Conservation (phyloP, 1,140 invertebrate genomes). For the Bombus pyrosoma region DNA sequence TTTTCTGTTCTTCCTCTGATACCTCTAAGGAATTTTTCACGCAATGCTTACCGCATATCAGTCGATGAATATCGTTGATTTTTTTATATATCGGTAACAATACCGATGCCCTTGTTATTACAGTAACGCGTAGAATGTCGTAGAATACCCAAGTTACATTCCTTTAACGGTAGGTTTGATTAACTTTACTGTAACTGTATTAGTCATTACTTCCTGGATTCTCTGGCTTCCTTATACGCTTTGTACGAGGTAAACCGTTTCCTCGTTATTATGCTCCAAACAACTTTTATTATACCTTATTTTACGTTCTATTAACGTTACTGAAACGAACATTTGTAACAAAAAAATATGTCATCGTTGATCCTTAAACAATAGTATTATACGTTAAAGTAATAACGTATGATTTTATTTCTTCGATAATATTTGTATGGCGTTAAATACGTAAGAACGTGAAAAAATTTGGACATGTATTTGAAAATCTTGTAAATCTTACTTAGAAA, state of each 20-base stretch:
- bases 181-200: slow-evolving; percentile 50
- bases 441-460: background rate
- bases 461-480: background rate
- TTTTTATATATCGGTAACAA: background rate
- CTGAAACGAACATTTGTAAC: background rate
- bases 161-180: slow-evolving; percentile 48
- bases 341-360: background rate
- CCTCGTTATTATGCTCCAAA: slow-evolving; percentile 22
- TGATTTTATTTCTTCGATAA: background rate
- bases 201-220: slow-evolving; percentile 47
- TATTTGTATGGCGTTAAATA: too few relatives aligned
- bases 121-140: slow-evolving; percentile 20
- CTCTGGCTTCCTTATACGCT: slow-evolving; percentile 39
- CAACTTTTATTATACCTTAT: slow-evolving; percentile 12
- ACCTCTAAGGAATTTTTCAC: background rate
- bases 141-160: slow-evolving; percentile 22
- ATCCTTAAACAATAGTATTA: background rate
- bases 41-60: background rate
- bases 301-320: slow-evolving; percentile 4
- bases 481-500: background rate
- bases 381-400: background rate
- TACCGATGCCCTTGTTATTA: background rate
- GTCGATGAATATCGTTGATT: background rate
- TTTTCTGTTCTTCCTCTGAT: background rate
- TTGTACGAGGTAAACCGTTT: slow-evolving; percentile 36